Conservation (phyloP, 2,113 vertebrate genomes). For the Nothobranchius furzeri region DNA sequence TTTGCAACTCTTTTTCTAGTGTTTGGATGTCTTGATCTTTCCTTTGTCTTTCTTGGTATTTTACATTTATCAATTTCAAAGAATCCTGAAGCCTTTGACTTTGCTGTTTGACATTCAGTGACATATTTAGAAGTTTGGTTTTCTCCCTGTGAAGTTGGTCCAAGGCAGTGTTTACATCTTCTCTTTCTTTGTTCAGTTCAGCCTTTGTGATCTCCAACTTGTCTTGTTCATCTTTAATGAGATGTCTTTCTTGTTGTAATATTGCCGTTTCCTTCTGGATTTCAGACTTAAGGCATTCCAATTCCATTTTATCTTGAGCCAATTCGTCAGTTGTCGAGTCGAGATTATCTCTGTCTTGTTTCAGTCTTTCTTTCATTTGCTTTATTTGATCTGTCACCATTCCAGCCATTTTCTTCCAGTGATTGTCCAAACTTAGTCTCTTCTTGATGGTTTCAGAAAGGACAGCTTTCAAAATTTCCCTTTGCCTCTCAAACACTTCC, state of each 20-base stretch:
- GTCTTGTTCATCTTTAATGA: background rate
- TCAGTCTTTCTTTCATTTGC: background rate
- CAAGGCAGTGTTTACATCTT: too few relatives aligned
- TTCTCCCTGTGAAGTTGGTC: background rate
- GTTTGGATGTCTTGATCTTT: background rate
- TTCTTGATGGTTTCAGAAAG: background rate
- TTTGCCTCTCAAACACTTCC: background rate
- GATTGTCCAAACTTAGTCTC: slow-evolving; percentile 3
- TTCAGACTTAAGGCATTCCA: background rate
- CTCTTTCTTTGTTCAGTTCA: background rate
- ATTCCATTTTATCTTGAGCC: background rate
- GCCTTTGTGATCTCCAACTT: background rate
- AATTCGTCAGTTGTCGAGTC: background rate
- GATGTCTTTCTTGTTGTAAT: background rate
- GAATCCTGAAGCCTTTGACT: background rate
- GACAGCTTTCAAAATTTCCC: background rate
- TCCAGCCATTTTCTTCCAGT: background rate
- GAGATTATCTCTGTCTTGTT: background rate
- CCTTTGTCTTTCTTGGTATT: background rate
- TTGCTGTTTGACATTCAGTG: background rate
- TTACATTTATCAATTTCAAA: background rate
- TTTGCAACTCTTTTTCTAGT: background rate
- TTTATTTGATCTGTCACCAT: background rate
- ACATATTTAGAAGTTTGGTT: background rate
- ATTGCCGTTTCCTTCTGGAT: too few relatives aligned